Evolutionary conservation across 2,888 invertebrate genomes (phyloP), one percentile per base, ranked within the genome.

Genomic region (Escarpia spicata): DNA sequence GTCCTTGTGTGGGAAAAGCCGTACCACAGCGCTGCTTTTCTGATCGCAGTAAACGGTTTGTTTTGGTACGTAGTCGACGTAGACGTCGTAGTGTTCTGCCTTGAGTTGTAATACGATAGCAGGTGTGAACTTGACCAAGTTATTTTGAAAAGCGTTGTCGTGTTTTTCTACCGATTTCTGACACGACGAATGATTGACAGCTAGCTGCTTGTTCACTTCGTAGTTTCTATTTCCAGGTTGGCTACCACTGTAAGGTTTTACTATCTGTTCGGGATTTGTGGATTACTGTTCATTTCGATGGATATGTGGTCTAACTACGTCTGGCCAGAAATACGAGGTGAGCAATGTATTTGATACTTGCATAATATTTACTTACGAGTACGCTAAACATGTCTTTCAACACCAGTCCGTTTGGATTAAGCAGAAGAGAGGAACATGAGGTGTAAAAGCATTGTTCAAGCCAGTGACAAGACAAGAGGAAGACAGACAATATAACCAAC

Each of bases 301-400:
- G 95, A 96, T 92, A 96, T 96, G 52, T 96, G 96, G 96, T 95
- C 95, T 52, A 95, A 95, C 93, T 95, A 95, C 93, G 96, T 96
- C 90, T 96, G 96, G 96, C 96, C 96, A 92, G 96, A 96, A 95
- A 96, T 96, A 90, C 94, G 96, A 96, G 96, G 96, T 96, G 26
- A 75, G 75, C 75, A 26, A 26, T 19, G 75, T 26, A n/a, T 12
- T 52, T 3, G 52, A 52, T 12, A 52, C 6, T 19, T 75, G 75
- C n/a, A 26, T 75, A 75, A 26, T 75, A 75, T 75, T 52, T 9
- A 52, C 9, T 52, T 15, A 26, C 19, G 19, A 75, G n/a, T 4
- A 26, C 15, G 26, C 6, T 75, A 1, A 15, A 75, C 15, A 75
- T 75, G 75, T 75, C 75, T n/a, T 75, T 6, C 26, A 75, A 26